Evolutionary conservation across 2,888 invertebrate genomes (phyloP).

Genomic region (Pardosa pseudoannulata): DNA sequence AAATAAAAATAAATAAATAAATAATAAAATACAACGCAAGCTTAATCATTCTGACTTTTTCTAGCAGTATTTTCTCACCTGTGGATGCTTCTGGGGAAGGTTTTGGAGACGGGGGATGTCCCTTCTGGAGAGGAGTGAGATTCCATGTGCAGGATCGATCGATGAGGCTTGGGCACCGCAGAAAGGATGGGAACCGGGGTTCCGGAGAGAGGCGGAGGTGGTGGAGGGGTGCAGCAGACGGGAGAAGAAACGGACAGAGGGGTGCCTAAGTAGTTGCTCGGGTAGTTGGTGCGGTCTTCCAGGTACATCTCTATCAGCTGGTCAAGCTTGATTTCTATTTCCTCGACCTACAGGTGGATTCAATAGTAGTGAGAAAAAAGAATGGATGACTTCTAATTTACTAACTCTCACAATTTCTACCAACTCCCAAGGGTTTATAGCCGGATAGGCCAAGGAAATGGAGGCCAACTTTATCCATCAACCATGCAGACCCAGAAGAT

Average conservation of each 20-base stretch:
- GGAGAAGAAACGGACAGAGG: constrained; percentile 63
- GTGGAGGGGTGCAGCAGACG: constrained; percentile 59
- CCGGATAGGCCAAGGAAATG: no score
- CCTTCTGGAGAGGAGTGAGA: constrained; percentile 48
- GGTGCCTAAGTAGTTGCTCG: constrained; percentile 76
- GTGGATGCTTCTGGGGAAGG: constrained; percentile 51
- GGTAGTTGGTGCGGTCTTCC: constrained; percentile 85
- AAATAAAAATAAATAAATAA: no score
- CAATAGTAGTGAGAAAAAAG: no score
- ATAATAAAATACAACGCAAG: no score
- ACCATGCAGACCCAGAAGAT: no score
- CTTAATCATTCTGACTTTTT: no score
- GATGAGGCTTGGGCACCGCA: constrained; percentile 63
- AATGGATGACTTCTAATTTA: no score
- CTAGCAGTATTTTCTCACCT: constrained; percentile 23
- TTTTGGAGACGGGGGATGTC: constrained; percentile 34
- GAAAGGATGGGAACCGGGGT: constrained; percentile 39
- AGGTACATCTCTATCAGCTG: constrained; percentile 92
- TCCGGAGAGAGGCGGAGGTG: neutral
- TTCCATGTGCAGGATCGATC: constrained; percentile 63
- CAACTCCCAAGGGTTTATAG: no score
- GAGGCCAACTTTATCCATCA: no score
- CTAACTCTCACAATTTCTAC: no score
- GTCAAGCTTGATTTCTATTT: constrained; percentile 93
- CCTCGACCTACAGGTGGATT: constrained; percentile 90